phyloP scores from a whole-genome alignment of 2,113 vertebrate species.

The Tilapia sparmanii region DNA sequence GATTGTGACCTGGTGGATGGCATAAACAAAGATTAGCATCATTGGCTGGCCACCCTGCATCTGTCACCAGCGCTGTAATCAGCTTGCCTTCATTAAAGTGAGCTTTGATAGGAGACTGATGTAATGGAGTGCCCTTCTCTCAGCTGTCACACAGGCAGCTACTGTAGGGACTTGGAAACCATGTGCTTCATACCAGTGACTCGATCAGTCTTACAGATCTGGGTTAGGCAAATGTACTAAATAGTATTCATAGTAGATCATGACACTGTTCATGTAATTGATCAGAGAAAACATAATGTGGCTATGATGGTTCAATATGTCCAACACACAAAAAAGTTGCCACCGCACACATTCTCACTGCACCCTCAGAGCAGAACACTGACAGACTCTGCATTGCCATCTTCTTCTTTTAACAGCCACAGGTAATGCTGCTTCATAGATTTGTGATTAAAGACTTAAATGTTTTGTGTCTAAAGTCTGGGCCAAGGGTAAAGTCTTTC shows the following conservation, averaged over 20 bases:
- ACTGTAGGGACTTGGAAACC: slow-evolving; percentile 23
- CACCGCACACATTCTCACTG: background rate
- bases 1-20: slow-evolving; percentile 41
- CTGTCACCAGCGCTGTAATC: slow-evolving; percentile 53
- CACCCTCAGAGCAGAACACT: background rate
- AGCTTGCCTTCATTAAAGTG: slow-evolving; percentile 46
- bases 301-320: background rate
- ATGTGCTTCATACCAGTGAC: slow-evolving; percentile 30
- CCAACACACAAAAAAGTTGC: background rate
- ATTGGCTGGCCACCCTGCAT: slow-evolving; percentile 42
- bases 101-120: slow-evolving; percentile 52
- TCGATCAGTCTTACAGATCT: slow-evolving; percentile 4
- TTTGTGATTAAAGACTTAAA: background rate
- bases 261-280: background rate
- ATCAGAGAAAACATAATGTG: background rate
- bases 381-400: background rate
- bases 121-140: slow-evolving; percentile 24
- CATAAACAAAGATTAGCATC: slow-evolving; percentile 59
- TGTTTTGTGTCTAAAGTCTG: background rate
- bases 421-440: background rate
- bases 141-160: slow-evolving; percentile 49
- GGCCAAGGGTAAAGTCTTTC: background rate
- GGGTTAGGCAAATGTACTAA: slow-evolving; percentile 12
- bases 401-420: background rate
- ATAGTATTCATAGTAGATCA: background rate